A percentile compares a stretch with the other conserved stretches of the same genome.
Evolutionary conservation across 2,888 invertebrate species (phyloP).

Genomic region (Machimus rusticus): DNA sequence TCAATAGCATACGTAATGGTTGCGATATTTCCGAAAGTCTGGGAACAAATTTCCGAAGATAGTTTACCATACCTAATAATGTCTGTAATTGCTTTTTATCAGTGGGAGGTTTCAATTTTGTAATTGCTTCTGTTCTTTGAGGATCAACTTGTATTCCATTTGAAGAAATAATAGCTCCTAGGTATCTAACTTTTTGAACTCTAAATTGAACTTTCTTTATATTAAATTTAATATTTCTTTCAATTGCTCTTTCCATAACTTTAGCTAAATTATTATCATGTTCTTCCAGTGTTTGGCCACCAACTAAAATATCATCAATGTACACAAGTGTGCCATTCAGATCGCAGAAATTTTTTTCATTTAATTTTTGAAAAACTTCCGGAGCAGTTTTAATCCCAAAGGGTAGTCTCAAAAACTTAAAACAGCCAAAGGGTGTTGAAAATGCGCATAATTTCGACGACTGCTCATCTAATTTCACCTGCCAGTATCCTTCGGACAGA

Average conservation of each 20-base stretch:
- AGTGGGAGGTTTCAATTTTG: background rate
- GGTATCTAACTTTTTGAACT: background rate
- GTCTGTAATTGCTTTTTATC: slow-evolving; percentile 11
- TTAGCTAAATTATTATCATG: slow-evolving; percentile 4
- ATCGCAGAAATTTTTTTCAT: background rate
- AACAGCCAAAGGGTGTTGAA: slow-evolving; percentile 47
- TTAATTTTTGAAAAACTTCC: slow-evolving; percentile 47
- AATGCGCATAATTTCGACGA: slow-evolving; percentile 50
- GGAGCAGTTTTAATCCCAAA: too few relatives aligned
- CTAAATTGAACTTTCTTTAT: background rate
- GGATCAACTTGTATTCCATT: slow-evolving; percentile 6
- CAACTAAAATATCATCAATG: slow-evolving; percentile 36
- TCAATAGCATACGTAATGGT: background rate
- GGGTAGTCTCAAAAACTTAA: background rate
- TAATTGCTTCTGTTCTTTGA: background rate
- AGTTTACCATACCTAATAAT: background rate
- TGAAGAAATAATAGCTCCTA: background rate
- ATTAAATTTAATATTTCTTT: slow-evolving; percentile 12
- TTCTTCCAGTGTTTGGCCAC: background rate
- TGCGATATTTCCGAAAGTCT: background rate
- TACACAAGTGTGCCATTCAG: background rate
- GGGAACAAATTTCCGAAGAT: background rate
- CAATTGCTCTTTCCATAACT: slow-evolving; percentile 3
- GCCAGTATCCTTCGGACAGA: slow-evolving; percentile 50
- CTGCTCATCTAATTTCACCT: slow-evolving; percentile 27